Conservation (phyloP, 1,140 invertebrate genomes). For the Bombus waltoni region DNA sequence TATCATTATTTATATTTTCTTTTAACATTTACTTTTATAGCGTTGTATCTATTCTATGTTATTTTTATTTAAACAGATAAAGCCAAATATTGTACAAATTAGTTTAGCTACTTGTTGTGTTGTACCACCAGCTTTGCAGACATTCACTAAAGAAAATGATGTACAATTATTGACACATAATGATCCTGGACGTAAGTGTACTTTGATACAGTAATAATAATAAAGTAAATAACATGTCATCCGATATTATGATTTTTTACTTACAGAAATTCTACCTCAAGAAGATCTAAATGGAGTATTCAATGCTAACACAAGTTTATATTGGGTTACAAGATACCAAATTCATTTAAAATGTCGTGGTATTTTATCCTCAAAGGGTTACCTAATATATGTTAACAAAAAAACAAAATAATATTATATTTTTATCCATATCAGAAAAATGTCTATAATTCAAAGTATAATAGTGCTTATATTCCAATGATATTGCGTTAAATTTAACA, state of each 20-base stretch:
- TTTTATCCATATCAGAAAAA: neutral
- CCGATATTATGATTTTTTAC: constrained; percentile 32
- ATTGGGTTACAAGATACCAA: constrained; percentile 92
- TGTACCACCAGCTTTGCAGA: constrained; percentile 94
- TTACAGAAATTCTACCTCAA: constrained; percentile 86
- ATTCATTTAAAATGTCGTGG: constrained; percentile 95
- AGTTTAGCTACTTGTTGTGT: constrained; percentile 98
- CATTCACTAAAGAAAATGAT: constrained; percentile 94
- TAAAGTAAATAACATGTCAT: neutral
- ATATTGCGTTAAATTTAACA: constrained; percentile 5
- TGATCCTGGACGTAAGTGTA: constrained; percentile 91
- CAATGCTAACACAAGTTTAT: constrained; percentile 78
- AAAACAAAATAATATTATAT: constrained; percentile 27
- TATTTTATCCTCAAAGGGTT: constrained; percentile 94
- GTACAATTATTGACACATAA: constrained; percentile 97
- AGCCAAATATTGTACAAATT: constrained; percentile 96
- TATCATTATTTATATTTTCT: constrained; percentile 9
- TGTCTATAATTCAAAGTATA: neutral
- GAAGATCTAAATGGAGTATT: constrained; percentile 83
- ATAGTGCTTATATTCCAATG: constrained; percentile 23
- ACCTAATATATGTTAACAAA: constrained; percentile 82
- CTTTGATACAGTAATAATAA: neutral
- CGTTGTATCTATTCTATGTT: constrained; percentile 32
- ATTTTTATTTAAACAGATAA: constrained; percentile 83
- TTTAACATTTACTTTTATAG: neutral